Base-by-base conservation (phyloP, 92 coral and sea anemone genomes). In the Epizoanthus ramosus region DNA sequence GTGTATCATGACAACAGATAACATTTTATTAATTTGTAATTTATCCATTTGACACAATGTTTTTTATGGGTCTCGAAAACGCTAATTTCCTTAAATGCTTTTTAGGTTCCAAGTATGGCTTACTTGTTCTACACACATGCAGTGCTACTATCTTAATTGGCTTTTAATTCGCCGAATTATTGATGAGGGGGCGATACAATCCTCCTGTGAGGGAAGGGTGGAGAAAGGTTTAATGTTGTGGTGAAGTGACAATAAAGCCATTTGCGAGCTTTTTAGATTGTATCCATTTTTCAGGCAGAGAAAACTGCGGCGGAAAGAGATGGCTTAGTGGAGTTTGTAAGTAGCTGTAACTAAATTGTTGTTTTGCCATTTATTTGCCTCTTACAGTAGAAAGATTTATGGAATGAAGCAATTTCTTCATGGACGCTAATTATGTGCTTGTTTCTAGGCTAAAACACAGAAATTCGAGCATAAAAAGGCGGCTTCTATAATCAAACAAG, bases 241-340 rank as follows among this genome's bases (percentile, higher is more conserved):
- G 19, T 79, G 6, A 17, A 3, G 15, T 72, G 18, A 16, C 21
- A 16, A 3, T 47, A 73, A 47, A 25, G 12, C 10, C 31, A 17
- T 22, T 17, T 47, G 16, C 25, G 18, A 45, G 59, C 39, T 56
- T 5, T 17, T 18, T 75, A 25, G 15, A 7, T 74, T 7, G 24
- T 47, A 68, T 54, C 24, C 23, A 23, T 52, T 43, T 53, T 25
- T 10, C 45, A 96, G 99, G 99, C 99, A 35, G 99, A 96, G 75
- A 92, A 92, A 79, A 96, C 98, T 23, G 94, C 98, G 6, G 90
- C 87, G 25, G 99, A 96, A 74, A 81, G 99, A 57, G 98, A 96
- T 86, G 90, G 90, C 57, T 89, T 88, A 76, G 94, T 90, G 23
- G 91, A 94, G 63, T 90, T 96, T 71, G 99, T 96, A 64, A 93